phyloP scores from a whole-genome alignment of 2,797 vertebrate species.

The Pogonophryne albipinna region DNA sequence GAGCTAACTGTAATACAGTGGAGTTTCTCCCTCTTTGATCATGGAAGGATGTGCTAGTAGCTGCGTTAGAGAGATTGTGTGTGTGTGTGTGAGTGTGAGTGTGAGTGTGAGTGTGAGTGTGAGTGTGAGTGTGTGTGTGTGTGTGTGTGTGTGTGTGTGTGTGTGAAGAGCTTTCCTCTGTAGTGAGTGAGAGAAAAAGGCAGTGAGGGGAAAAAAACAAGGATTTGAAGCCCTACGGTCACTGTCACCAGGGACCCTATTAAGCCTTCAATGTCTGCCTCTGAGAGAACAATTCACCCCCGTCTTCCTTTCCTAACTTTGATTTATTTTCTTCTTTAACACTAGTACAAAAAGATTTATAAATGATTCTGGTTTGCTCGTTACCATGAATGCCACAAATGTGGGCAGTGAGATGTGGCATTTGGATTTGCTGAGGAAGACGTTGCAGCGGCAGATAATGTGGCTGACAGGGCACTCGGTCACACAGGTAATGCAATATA shows the following conservation, averaged over 20 bases:
- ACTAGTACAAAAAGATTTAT: conserved; percentile 55
- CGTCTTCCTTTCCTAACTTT: conserved; percentile 41
- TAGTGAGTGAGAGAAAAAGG: conserved; percentile 28
- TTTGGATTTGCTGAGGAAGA: conserved; percentile 26
- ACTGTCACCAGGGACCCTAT: conserved; percentile 60
- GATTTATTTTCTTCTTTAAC: conserved; percentile 14
- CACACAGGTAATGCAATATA: conserved; percentile 65
- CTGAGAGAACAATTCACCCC: conserved; percentile 46
- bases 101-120: not conserved
- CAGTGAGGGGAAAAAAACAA: conserved; percentile 22
- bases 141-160: not conserved
- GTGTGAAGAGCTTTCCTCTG: conserved; percentile 18
- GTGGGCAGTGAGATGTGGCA: conserved; percentile 6
- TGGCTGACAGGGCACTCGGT: conserved; percentile 35
- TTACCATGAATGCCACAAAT: conserved; percentile 24
- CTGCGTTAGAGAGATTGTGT: not conserved
- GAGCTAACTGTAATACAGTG: conserved; percentile 14
- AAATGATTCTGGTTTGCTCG: conserved; percentile 53
- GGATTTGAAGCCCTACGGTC: conserved; percentile 39
- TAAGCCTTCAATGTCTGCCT: conserved; percentile 58
- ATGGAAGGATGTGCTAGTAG: conserved; percentile 19
- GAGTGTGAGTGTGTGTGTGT: conserved; percentile 7
- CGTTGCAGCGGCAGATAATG: conserved; percentile 32
- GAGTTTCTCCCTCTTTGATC: conserved; percentile 41
- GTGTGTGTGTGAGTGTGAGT: conserved; percentile 1